A percentile compares a stretch with the other conserved stretches of the same genome.
Conservation (phyloP, 2,888 invertebrate genomes). For the Caenorhabditis sinica region DNA sequence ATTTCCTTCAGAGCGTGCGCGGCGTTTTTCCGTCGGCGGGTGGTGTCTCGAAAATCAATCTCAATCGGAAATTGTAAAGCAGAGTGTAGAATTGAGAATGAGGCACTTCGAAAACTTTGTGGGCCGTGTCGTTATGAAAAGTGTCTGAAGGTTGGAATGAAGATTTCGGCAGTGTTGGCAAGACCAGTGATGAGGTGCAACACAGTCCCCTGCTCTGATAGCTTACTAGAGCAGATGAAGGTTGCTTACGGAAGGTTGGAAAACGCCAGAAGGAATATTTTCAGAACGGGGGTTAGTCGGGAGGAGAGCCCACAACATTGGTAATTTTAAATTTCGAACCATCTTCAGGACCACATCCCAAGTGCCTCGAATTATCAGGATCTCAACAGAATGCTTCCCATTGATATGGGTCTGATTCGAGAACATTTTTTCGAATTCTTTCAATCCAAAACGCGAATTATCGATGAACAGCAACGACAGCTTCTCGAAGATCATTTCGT, state of each 20-base stretch:
- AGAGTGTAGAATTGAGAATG: background rate
- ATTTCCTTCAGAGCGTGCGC: constrained; percentile 48
- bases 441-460: no score
- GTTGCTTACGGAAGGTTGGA: constrained; percentile 1
- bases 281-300: no score
- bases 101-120: constrained; percentile 17
- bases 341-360: no score
- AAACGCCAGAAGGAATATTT: background rate
- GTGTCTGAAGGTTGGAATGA: constrained; percentile 49
- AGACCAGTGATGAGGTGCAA: background rate
- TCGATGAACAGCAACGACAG: no score
- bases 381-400: no score
- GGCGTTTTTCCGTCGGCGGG: constrained; percentile 43
- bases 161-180: constrained; percentile 14
- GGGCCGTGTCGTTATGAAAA: constrained; percentile 32
- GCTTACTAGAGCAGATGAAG: background rate
- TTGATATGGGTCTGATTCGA: no score
- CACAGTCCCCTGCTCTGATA: background rate
- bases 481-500: no score
- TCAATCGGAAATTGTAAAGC: constrained; percentile 14
- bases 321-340: no score
- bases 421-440: no score
- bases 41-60: background rate
- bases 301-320: no score
- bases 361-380: no score